Base-by-base conservation (phyloP, 2,797 vertebrate genomes). In the Cynopterus sphinx region DNA sequence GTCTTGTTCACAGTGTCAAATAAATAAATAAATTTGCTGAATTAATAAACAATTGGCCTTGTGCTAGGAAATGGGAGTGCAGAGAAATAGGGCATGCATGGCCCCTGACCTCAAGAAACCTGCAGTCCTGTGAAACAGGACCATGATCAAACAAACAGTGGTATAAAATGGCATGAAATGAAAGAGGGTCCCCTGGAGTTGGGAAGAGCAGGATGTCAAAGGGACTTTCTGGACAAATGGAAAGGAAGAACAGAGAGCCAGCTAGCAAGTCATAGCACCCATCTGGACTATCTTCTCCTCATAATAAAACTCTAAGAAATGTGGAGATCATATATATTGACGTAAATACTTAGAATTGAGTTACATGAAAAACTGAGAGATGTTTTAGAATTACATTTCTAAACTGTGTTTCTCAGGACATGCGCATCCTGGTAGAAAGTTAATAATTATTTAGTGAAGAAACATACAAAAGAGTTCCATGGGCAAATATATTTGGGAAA, bases 401-500 rank as follows among this genome's bases (percentile, higher is more conserved):
- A 33, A 55, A 43, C 39, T 81, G 22, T 26, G 15, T 79, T 89
- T 87, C 75, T 87, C 70, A 90, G 93, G 78, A 82, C 21, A 78
- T 33, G 4, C 77, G 28, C 9, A 65, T 59, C 3, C 22, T 79
- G n/a, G 49, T 63, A 12, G n/a, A 93, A 39, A 55, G 9, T 65
- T 79, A 91, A 84, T 41, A 90, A 16, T n/a, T 73, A 86, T 31
- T 83, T 75, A 91, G 6, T 65, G 26, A 89, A 92, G 53, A 79
- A 74, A 87, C 77, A 63, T 57, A 55, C 43, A 53, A 68, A 39
- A 41, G 10, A 55, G 12, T 36, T 19, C 24, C 15, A 63, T n/a
- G 5, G 31, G 33, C 61, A 87, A 92, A 92, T 43, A 67, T 51
- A 53, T 68, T 55, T 63, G 51, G 33, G 19, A 83, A 89, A 39